phyloP scores from a whole-genome alignment of 2,888 invertebrate species.

The Rhogogaster chlorosoma region DNA sequence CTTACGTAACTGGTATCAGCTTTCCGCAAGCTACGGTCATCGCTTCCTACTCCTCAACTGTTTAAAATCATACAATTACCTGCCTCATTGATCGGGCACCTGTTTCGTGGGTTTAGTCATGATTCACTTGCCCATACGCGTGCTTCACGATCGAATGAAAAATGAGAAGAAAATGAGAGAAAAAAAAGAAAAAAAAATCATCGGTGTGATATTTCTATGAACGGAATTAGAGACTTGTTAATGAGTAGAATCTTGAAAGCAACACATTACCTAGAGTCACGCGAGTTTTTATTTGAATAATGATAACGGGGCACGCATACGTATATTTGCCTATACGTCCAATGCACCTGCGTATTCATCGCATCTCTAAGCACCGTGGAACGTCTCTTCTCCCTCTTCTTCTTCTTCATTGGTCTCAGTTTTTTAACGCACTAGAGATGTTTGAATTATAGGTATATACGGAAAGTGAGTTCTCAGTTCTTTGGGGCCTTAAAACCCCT shows the following conservation, averaged over 20 bases:
- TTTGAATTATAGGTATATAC: constrained; percentile 24
- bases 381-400: background rate
- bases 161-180: background rate
- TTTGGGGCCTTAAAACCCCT: constrained; percentile 1
- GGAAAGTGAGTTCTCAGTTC: constrained; percentile 40
- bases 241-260: background rate
- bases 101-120: constrained; percentile 7
- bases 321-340: constrained; percentile 2
- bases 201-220: background rate
- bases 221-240: background rate
- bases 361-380: background rate
- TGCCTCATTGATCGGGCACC: background rate
- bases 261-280: background rate
- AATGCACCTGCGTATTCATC: background rate
- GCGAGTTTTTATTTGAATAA: constrained; percentile 9
- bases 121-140: background rate
- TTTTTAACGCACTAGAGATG: constrained; percentile 1
- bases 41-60: background rate
- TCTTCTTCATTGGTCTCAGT: background rate
- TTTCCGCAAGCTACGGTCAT: background rate
- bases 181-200: background rate
- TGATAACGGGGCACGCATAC: background rate
- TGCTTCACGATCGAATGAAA: background rate
- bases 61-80: background rate
- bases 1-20: background rate